Evolutionary conservation across 2,888 invertebrate genomes (phyloP).

Genomic region (Stenotaenia linearis): DNA sequence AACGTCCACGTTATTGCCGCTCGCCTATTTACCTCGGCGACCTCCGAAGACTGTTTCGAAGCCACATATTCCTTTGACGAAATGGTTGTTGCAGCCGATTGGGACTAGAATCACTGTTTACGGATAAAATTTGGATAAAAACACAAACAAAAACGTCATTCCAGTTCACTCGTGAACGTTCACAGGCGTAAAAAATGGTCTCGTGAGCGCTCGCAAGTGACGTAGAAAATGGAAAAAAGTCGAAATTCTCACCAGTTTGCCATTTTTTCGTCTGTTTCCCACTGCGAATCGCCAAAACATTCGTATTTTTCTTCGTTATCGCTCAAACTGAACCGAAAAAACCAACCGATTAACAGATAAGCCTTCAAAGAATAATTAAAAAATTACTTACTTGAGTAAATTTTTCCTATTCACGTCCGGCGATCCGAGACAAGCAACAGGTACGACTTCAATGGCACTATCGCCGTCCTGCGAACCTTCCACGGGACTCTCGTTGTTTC

Average conservation of each 20-base stretch:
- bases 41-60: slow-evolving; percentile 72
- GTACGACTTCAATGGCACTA: background rate
- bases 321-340: slow-evolving; percentile 55
- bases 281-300: slow-evolving; percentile 65
- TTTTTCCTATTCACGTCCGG: slow-evolving; percentile 1
- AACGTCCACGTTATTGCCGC: no score
- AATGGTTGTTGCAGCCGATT: slow-evolving; percentile 46
- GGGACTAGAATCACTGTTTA: slow-evolving; percentile 52
- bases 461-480: background rate
- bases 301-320: slow-evolving; percentile 72
- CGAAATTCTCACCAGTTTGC: background rate
- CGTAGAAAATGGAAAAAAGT: background rate
- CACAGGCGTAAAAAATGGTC: background rate
- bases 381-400: background rate
- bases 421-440: background rate
- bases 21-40: slow-evolving; percentile 57
- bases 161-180: background rate
- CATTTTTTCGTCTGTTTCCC: slow-evolving; percentile 50
- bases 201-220: background rate
- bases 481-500: background rate
- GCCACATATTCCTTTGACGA: slow-evolving; percentile 66
- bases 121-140: background rate
- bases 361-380: background rate
- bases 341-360: slow-evolving; percentile 26
- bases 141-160: background rate